Evolutionary conservation across 2,113 vertebrate species (phyloP).

Genomic region (Ursus arctos): DNA sequence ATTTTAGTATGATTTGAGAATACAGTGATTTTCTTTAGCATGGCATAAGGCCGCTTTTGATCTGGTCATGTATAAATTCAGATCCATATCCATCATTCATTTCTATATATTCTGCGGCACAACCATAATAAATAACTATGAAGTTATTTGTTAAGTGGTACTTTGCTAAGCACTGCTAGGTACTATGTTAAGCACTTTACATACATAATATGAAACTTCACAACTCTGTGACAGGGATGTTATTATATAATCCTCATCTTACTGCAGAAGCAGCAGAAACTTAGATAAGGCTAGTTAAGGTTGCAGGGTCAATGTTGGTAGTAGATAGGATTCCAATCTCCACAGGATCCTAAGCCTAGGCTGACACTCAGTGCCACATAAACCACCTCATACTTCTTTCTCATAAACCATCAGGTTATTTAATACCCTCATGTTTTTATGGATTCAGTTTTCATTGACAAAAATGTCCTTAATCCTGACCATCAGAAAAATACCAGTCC

Average conservation of each 20-base stretch:
- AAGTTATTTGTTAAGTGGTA: neutral
- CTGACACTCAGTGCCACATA: neutral
- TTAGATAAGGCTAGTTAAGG: neutral
- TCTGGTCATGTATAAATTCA: slow-evolving; percentile 19
- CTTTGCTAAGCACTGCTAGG: neutral
- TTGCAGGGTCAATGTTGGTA: neutral
- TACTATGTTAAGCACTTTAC: neutral
- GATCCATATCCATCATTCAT: neutral
- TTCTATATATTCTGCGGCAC: neutral
- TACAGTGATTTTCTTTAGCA: neutral
- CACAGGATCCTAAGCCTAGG: neutral
- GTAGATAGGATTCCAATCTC: neutral
- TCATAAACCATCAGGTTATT: neutral
- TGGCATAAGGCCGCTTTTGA: neutral
- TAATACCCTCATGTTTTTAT: neutral
- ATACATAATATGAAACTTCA: neutral
- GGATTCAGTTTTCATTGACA: neutral
- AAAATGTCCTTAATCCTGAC: neutral
- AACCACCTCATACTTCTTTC: neutral
- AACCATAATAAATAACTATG: neutral
- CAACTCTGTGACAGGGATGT: neutral
- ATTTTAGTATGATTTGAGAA: slow-evolving; percentile 48
- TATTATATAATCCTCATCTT: neutral
- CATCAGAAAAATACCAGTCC: neutral
- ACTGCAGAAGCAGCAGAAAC: neutral